Percentiles rank a stretch among this genome's conserved stretches.
These are phyloP conservation scores for Apotomis turbidana DNA, from an alignment of 2,888 invertebrate genomes.

Conservation along the genomic window DNA sequence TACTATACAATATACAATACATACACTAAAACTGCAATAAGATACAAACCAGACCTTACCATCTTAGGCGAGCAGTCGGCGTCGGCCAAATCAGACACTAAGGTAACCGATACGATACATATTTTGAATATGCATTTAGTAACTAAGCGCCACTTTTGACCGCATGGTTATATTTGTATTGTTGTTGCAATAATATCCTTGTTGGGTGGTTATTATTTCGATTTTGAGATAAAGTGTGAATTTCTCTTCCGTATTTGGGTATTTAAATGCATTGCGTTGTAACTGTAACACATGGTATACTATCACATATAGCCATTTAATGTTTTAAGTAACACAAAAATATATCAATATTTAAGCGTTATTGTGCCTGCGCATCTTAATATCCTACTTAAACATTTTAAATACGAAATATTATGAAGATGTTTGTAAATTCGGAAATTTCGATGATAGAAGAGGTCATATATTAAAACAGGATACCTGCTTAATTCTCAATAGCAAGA, in stretches of 20 bases:
- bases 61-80: constrained; percentile 6
- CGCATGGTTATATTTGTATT: constrained; percentile 15
- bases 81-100: constrained; percentile 16
- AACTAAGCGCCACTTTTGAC: background rate
- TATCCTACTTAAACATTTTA: too few relatives aligned
- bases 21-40: constrained; percentile 20
- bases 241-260: constrained; percentile 29
- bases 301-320: background rate
- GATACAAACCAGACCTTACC: constrained; percentile 18
- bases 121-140: background rate
- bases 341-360: too few relatives aligned
- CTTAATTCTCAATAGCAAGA: too few relatives aligned
- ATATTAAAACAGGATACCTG: too few relatives aligned
- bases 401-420: background rate
- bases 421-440: too few relatives aligned
- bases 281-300: too few relatives aligned
- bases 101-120: constrained; percentile 5
- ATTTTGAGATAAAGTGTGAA: constrained; percentile 26
- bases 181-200: constrained; percentile 26
- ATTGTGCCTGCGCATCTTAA: too few relatives aligned
- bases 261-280: constrained; percentile 26
- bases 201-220: constrained; percentile 22
- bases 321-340: background rate
- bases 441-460: too few relatives aligned
- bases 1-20: constrained; percentile 12